Evolutionary conservation across 2,797 vertebrate species (phyloP), one percentile per base, ranked within the genome.

Genomic region (Lepus oiostolus): DNA sequence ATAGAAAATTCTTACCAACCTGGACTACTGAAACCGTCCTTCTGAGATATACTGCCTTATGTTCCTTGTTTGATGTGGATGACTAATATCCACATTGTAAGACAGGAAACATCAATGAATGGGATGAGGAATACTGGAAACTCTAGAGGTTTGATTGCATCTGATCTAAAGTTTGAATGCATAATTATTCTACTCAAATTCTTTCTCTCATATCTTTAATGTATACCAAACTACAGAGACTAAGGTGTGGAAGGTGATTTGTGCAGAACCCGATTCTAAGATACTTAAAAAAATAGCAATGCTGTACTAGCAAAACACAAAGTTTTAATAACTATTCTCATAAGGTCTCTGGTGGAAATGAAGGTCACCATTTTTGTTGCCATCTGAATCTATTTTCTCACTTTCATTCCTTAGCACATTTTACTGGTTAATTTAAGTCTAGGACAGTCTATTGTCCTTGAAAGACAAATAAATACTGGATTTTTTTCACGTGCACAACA

Each of bases 361-460:
- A 76, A 95, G 1, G 10, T 94, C 54, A 88, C 5, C 32, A 38
- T 17, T 85, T 58, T 91, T 58, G 4, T 63, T 97, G 75, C 42
- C 1, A 79, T 81, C 10, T 94, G 54, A 95, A 89, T 96, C 94
- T 86, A 77, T 95, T 97, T 97, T 88, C 38, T 28, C 1, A 52
- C 92, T 91, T 26, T 35, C 87, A 67, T 91, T 24, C 6, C 35
- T 85, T 88, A 90, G 35, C 11, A 92, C 1, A 92, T 63, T 91
- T 83, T 88, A 30, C 54, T 96, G 22, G 13, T 85, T 58, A 42
- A 90, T 76, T 90, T 96, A 67, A 96, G 24, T 5, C 19, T 87
- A 89, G 67, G 21, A n/a, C 0, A 88, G 22, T 12, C 19, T 95
- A 52, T 62, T 85, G 21, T 83, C 54, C 70, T 88, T 93, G 84